Base-by-base conservation (phyloP, 2,888 invertebrate species). In the Microplitis deprimator region DNA sequence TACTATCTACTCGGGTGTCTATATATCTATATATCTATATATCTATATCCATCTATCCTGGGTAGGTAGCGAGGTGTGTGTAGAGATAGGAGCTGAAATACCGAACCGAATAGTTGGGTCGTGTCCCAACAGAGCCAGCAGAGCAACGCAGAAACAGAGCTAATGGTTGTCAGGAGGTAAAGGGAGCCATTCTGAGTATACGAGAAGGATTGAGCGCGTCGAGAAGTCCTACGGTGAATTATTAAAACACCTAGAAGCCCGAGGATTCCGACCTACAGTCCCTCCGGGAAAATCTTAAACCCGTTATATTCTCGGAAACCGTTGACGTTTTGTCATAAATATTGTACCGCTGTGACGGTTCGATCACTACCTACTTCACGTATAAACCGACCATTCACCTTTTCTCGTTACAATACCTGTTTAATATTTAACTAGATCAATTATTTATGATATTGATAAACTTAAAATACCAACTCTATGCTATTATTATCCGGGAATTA, bases 71-170 rank as follows among this genome's bases (percentile, higher is more conserved):
- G 29, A 29, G 29, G 29, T 29, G 13, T 50, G 13, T 50, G 10
- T 50, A 8, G 10, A 74, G 29, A 73, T 61, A 75, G 40, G 73
- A 74, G 68, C 60, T 67, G 20, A 39, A 68, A 60, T 64, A 39
- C n/a, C 17, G 40, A 64, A 38, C 61, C 61, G 68, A 77, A 73
- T 72, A 77, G 68, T 68, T 77, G 67, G 76, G 68, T 10, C 10
- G 41, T 73, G 68, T 73, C 72, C 13, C 13, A 10, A 50, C 50
- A 10, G 50, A 10, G 10, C 76, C 73, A 73, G 61, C 61, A 68
- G 76, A 77, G 73, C 72, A 73, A 72, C 71, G 60, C 8, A 60
- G 67, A 72, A 76, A 67, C 65, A 67, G 71, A 61, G 76, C 76
- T 76, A 72, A 76, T 67, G 76, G 20, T 60, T n/a, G 10, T 65